Conservation (phyloP, 2,113 vertebrate species). For the Dromaius novaehollandiae region DNA sequence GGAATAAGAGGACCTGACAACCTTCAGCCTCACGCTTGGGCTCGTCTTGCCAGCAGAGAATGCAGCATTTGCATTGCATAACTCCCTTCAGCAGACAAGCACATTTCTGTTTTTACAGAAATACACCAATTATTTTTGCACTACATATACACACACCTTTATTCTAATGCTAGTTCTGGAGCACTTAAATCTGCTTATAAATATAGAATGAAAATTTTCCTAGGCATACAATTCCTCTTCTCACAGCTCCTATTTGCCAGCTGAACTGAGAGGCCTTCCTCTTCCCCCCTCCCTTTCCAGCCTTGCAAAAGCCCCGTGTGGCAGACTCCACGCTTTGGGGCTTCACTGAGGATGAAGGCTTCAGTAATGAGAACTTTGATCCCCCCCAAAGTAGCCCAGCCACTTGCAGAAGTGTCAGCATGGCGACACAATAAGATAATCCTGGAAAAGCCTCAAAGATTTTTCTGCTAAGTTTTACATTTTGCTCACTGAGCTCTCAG, state of each 20-base stretch:
- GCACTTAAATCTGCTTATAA: neutral
- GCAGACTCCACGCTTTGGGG: neutral
- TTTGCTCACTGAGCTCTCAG: neutral
- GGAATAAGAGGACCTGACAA: neutral
- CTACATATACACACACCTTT: neutral
- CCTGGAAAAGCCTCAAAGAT: neutral
- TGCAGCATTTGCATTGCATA: neutral
- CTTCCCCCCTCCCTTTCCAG: neutral
- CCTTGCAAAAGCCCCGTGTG: neutral
- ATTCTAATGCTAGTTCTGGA: neutral
- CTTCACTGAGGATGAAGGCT: neutral
- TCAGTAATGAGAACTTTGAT: neutral
- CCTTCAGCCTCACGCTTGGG: neutral
- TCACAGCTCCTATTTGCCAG: neutral
- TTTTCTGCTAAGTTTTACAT: neutral
- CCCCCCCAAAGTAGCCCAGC: neutral
- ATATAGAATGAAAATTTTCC: neutral
- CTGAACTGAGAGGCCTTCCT: neutral
- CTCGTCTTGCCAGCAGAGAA: constrained; percentile 20
- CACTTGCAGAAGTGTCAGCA: neutral
- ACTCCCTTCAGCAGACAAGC: neutral
- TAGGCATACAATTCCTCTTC: neutral
- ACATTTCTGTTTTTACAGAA: constrained; percentile 23
- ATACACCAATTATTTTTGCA: neutral
- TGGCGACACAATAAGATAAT: neutral